Evolutionary conservation across 2,888 invertebrate species (phyloP).

Genomic region (Leuctra nigra): DNA sequence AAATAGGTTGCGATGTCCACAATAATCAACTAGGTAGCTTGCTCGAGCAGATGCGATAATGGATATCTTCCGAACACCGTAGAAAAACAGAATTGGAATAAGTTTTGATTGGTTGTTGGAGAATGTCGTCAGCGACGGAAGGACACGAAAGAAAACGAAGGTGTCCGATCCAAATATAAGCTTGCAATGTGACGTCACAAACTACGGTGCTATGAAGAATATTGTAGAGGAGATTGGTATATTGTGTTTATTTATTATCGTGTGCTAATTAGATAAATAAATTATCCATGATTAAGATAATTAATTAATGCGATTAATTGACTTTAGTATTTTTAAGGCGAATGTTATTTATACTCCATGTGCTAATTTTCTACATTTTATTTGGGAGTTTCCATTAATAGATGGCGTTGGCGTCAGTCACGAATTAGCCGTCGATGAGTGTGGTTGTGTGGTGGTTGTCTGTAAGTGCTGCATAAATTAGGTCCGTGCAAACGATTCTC

Average conservation of each 20-base stretch:
- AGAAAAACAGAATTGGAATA: neutral
- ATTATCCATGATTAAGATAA: too few species aligned
- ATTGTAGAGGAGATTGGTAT: too few species aligned
- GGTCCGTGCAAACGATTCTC: too few species aligned
- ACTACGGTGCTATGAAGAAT: slow-evolving; percentile 1
- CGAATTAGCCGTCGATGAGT: slow-evolving; percentile 20
- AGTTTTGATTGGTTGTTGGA: slow-evolving; percentile 7
- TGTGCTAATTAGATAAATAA: too few species aligned
- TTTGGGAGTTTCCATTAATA: too few species aligned
- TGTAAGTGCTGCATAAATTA: slow-evolving; percentile 20
- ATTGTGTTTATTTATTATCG: too few species aligned
- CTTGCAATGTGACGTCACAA: slow-evolving; percentile 4
- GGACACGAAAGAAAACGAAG: neutral
- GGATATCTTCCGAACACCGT: neutral
- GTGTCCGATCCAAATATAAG: neutral
- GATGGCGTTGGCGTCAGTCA: slow-evolving; percentile 27
- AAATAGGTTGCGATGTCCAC: neutral
- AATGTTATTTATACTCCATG: too few species aligned
- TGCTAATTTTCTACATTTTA: too few species aligned
- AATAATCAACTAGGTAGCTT: neutral
- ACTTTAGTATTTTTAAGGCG: too few species aligned
- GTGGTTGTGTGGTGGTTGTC: slow-evolving; percentile 20
- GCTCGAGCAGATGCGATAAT: neutral
- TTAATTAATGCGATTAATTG: too few species aligned
- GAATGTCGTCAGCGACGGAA: neutral